phyloP scores from a whole-genome alignment of 1,140 invertebrate genomes.

The Formica exsecta region DNA sequence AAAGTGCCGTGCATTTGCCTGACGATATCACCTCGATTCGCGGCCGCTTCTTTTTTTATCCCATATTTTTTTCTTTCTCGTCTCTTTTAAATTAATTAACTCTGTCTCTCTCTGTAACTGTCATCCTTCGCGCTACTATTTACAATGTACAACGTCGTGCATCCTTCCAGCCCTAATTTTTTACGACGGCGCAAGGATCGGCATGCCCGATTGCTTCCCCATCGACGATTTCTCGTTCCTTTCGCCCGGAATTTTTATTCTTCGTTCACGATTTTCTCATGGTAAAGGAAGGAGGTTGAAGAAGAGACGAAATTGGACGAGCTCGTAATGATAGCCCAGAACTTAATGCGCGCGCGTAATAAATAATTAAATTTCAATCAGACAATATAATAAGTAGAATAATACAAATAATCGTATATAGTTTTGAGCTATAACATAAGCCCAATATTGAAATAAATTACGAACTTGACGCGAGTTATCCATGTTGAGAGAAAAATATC shows the following conservation, averaged over 20 bases:
- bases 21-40: conserved; percentile 62
- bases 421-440: conserved; percentile 31
- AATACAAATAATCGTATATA: conserved; percentile 81
- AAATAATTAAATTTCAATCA: conserved; percentile 75
- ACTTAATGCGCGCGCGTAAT: conserved; percentile 45
- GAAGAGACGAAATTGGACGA: conserved; percentile 15
- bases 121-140: conserved; percentile 83
- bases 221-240: conserved; percentile 8
- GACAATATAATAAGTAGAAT: conserved; percentile 49
- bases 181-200: conserved; percentile 63
- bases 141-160: conserved; percentile 85
- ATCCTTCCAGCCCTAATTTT: conserved; percentile 83
- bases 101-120: conserved; percentile 73
- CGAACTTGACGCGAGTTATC: neutral
- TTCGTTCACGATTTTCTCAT: neutral
- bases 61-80: conserved; percentile 39
- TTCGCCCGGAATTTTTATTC: conserved; percentile 9
- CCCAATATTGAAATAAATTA: neutral
- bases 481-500: neutral
- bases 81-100: conserved; percentile 77
- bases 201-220: conserved; percentile 66
- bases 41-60: conserved; percentile 25
- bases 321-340: conserved; percentile 12
- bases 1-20: conserved; percentile 56
- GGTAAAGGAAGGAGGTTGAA: neutral